Conservation (phyloP, 2,888 invertebrate species). For the Parnassius smintheus region DNA sequence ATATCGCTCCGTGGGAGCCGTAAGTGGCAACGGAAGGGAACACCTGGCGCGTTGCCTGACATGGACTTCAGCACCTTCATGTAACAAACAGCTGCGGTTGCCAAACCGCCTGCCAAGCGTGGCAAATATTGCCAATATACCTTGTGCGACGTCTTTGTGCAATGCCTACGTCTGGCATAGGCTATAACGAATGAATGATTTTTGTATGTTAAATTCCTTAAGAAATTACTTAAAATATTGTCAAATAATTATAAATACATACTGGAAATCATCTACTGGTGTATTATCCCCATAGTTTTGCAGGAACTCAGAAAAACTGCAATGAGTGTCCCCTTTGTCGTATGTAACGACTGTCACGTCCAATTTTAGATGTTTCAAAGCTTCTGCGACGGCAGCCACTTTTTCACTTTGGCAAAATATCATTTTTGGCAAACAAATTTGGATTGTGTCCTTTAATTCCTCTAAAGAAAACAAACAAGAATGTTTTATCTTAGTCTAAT, state of each 20-base stretch:
- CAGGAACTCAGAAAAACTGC: slow-evolving; percentile 28
- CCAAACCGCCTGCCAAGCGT: too few species aligned
- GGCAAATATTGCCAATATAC: too few species aligned
- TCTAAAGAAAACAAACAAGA: slow-evolving; percentile 23
- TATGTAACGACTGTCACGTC: slow-evolving; percentile 46
- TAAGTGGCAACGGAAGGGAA: too few species aligned
- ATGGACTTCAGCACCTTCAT: too few species aligned
- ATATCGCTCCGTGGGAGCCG: too few species aligned
- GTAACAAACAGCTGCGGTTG: too few species aligned
- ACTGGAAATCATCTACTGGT: slow-evolving; percentile 31
- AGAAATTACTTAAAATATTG: too few species aligned
- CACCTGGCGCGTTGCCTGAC: too few species aligned
- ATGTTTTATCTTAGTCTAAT: not conserved
- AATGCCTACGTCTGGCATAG: too few species aligned
- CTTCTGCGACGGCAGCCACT: slow-evolving; percentile 36
- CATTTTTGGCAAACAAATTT: slow-evolving; percentile 27
- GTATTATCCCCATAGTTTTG: slow-evolving; percentile 30
- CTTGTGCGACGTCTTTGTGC: too few species aligned
- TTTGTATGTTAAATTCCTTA: too few species aligned
- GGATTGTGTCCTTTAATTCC: slow-evolving; percentile 29
- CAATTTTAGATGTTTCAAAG: slow-evolving; percentile 42
- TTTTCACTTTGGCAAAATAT: slow-evolving; percentile 31
- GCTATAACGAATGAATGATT: too few species aligned
- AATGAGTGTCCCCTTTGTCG: slow-evolving; percentile 15
- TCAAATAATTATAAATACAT: slow-evolving; percentile 12